These are phyloP conservation scores for Agonopterix arenella DNA, from an alignment of 2,888 invertebrate species.

Conservation along the genomic window DNA sequence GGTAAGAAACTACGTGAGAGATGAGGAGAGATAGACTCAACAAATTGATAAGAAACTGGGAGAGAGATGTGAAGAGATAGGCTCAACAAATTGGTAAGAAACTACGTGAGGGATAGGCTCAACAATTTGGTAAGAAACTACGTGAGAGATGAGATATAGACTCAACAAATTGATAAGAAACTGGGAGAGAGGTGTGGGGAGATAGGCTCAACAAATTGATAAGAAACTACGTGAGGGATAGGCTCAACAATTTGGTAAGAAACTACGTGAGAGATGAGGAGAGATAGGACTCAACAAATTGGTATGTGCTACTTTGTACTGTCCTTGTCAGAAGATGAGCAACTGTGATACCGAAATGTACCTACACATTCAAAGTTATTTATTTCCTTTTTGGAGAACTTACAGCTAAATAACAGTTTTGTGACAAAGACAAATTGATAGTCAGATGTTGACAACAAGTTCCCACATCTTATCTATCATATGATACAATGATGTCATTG, in stretches of 20 bases:
- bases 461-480: no score
- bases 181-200: slow-evolving; percentile 90
- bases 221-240: slow-evolving; percentile 79
- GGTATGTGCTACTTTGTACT: background rate
- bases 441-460: no score
- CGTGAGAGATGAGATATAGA: slow-evolving; percentile 84
- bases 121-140: slow-evolving; percentile 4
- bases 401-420: no score
- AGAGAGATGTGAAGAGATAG: slow-evolving; percentile 92
- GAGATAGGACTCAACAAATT: slow-evolving; percentile 82
- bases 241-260: slow-evolving; percentile 61
- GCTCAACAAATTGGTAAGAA: slow-evolving; percentile 43
- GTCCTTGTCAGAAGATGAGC: no score
- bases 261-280: slow-evolving; percentile 77
- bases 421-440: no score
- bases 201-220: slow-evolving; percentile 79
- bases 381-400: no score
- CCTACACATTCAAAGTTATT: no score
- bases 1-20: no score
- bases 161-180: slow-evolving; percentile 52
- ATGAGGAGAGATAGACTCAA: slow-evolving; percentile 92
- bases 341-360: no score
- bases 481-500: no score
- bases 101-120: slow-evolving; percentile 85
- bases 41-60: slow-evolving; percentile 8